Base-by-base conservation (phyloP, 2,113 vertebrate species). In the Salvelinus alpinus region DNA sequence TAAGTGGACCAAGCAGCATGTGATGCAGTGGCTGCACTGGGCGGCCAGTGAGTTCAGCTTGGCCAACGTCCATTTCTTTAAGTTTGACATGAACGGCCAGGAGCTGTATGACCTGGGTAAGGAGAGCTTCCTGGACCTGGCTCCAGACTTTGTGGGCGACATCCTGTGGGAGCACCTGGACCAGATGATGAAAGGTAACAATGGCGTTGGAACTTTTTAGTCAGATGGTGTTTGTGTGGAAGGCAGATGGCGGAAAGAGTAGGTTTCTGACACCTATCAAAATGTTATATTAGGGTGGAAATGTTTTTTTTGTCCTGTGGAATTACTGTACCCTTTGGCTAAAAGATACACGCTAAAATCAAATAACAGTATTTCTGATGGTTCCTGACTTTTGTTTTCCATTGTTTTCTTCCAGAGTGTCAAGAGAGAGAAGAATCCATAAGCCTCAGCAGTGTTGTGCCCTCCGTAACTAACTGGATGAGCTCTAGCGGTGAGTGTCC, bases 161-260 rank as follows among this genome's bases (percentile, higher is more conserved):
- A 97, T 97, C 77, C 94, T 97, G 68, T 97, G 96, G 96, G 96
- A 97, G 24, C 96, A 97, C 69, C 90, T 97, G 88, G 96, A 97
- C 29, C 95, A 97, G 88, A 96, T 97, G 94, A 94, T 96, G 91
- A 96, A 94, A 95, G 95, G 96, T 97, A 92, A 31, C 59, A 31
- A 64, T 29, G 4, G 71, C 12, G 44, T 22, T 47, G 59, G 75
- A 12, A 0, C 11, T 0, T 18, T 54, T 54, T 16, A 54, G 51
- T 54, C 51, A 54, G 12, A 54, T 54, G 51, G 16, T 18, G 16
- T 54, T 54, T 1, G 51, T 54, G 12, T 54, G 51, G 51, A 54
- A 54, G 16, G 16, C 5, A 54, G 51, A 18, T 18, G 51, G 51
- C 3, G 48, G 12, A 13, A 16, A 4, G 11, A 51, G 4, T 51